These are phyloP conservation scores for Oceanodroma tethys DNA, from an alignment of 2,113 vertebrate species.

Conservation along the genomic window DNA sequence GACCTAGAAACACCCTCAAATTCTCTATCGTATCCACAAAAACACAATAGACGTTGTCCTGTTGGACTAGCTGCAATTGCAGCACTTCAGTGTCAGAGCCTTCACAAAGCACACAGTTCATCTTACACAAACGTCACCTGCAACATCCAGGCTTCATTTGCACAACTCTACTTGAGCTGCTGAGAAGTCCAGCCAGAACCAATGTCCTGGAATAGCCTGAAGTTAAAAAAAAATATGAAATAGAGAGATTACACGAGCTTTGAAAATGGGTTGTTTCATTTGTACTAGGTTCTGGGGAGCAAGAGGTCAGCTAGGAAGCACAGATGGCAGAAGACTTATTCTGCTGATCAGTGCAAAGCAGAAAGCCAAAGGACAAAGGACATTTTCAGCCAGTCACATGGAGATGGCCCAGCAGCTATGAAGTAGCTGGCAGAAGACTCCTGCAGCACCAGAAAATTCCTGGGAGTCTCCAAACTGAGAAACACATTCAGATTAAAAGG, in stretches of 20 bases:
- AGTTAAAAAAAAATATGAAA: neutral
- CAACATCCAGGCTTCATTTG: neutral
- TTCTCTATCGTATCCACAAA: neutral
- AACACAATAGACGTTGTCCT: accelerated
- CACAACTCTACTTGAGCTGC: neutral
- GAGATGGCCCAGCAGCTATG: neutral
- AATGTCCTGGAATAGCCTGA: neutral
- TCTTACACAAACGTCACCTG: neutral
- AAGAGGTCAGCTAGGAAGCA: neutral
- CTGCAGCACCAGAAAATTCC: neutral
- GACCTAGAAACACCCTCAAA: neutral
- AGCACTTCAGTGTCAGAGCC: neutral
- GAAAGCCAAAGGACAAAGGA: neutral
- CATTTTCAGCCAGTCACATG: neutral
- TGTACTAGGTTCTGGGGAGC: neutral
- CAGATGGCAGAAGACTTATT: neutral
- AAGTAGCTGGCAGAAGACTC: neutral
- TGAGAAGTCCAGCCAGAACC: neutral
- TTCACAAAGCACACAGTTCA: accelerated
- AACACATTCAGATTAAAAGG: neutral
- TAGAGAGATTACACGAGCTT: neutral
- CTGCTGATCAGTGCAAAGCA: neutral
- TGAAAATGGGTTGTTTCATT: neutral
- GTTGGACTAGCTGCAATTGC: neutral
- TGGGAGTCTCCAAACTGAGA: neutral